Evolutionary conservation across 2,113 vertebrate species (phyloP), one percentile per base, ranked within the genome.

Genomic region (Chamaea fasciata): DNA sequence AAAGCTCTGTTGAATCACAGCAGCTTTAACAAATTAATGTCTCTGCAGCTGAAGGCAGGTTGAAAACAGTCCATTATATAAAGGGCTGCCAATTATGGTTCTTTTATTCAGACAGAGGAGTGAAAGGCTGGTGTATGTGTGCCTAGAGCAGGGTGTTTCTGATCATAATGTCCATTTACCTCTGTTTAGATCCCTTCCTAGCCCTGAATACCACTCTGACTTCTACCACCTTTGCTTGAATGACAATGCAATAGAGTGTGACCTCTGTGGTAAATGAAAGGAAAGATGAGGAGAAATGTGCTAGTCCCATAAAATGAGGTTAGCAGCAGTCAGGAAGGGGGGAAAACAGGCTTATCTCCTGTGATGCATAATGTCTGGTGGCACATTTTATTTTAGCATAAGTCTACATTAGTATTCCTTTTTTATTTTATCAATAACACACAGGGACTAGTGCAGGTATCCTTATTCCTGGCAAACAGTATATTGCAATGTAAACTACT

Each of bases 321-420:
- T 86, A 84, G 56, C 67, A 87, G 50, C 59, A 89, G 63, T 21
- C 77, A 70, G 67, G 44, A 77, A 93, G 42, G 84, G 69, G 42
- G 13, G 47, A 85, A 90, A 84, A 62, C 55, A 77, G 13, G 22
- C 30, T 87, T 90, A 77, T 81, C 57, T 89, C 46, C 63, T 5
- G 1, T 30, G 46, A 81, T 79, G 30, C 68, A 68, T 70, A 74
- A 89, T 70, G 37, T 83, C 59, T 90, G 62, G 47, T 79, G 75
- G 39, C 37, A 49, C 62, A 44, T 78, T 95, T 87, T 86, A 87
- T 83, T 91, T 75, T 87, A 87, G 31, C 57, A 55, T 84, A 93
- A 73, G n/a, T 62, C 42, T 83, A 42, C 21, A 47, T 50, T 83
- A 65, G 15, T 57, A 63, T 88, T 86, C 39, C 20, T 70, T 3